phyloP scores from a whole-genome alignment of 53 echinoderm and acorn worm genomes.

The Glandiceps talaboti region DNA sequence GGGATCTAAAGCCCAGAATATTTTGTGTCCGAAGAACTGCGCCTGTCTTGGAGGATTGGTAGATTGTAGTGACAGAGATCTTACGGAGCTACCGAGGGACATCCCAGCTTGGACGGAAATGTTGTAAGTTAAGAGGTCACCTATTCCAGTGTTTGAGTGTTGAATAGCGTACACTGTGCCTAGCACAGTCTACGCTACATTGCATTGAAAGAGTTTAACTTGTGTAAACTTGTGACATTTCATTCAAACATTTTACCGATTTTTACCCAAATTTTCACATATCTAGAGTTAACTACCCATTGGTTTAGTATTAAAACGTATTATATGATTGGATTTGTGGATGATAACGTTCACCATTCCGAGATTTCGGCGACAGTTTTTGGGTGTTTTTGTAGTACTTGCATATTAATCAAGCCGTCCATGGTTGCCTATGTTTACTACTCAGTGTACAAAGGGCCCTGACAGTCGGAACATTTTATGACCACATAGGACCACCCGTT shows the following conservation, averaged over 20 bases:
- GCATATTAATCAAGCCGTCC: not conserved
- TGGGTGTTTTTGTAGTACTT: not conserved
- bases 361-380: not conserved
- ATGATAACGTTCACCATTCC: not conserved
- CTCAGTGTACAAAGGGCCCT: too few species aligned
- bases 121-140: constrained; percentile 35
- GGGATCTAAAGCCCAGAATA: constrained; percentile 17
- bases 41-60: constrained; percentile 51
- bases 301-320: not conserved
- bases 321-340: not conserved
- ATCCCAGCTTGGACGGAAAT: constrained; percentile 54
- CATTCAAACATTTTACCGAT: not conserved
- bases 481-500: too few species aligned
- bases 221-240: not conserved
- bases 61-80: constrained; percentile 51
- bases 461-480: too few species aligned
- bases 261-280: not conserved
- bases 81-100: constrained; percentile 37
- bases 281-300: not conserved
- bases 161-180: not conserved
- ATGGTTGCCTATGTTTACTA: not conserved
- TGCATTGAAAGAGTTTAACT: not conserved
- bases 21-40: constrained; percentile 48
- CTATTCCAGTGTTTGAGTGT: not conserved
- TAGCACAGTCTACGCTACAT: not conserved